Base-by-base conservation (phyloP, 2,797 vertebrate genomes). In the Pseudochaenichthys georgianus region DNA sequence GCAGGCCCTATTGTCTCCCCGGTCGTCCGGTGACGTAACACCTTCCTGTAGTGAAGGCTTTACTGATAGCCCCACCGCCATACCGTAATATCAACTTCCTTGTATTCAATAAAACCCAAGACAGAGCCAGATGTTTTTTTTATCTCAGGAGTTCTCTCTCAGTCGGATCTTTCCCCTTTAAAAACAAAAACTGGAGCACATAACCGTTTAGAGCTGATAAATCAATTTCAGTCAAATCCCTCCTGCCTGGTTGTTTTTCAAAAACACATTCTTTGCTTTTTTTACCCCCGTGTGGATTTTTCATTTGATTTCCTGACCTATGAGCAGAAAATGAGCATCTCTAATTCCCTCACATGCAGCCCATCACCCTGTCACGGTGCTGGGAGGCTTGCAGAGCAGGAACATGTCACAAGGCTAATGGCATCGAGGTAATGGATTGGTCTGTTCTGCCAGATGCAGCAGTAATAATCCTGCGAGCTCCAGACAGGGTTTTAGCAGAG, bases 1-100 rank as follows among this genome's bases (percentile, higher is more conserved):
- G 82, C 74, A 54, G 82, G 73, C 70, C 64, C 88, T 78, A 93
- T 93, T 94, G 92, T 93, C 88, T 91, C 78, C 70, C 65, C 61
- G 87, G 70, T 84, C 72, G 70, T 61, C 61, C 73, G 13, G 83
- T 93, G 87, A 89, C 83, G 87, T 78, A 61, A 80, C 48, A 45
- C 80, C 86, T 93, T 94, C 92, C 91, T 94, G 93, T 88, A 88
- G 86, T 87, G 89, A 93, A 91, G 91, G 88, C 86, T 88, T 77
- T 73, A 79, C 82, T 88, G 89, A 91, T 87, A 90, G 89, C 81
- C 55, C 54, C 9, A 87, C 81, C 73, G 60, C 81, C 87, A 64
- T 66, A 79, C 68, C 38, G 38, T 77, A 91, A 88, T 85, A 87
- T 88, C 81, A 89, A 92, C 89, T 89, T 93, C 91, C 90, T 85